Base-by-base conservation (phyloP, 2,888 invertebrate species). In the Phaedon cochleariae region DNA sequence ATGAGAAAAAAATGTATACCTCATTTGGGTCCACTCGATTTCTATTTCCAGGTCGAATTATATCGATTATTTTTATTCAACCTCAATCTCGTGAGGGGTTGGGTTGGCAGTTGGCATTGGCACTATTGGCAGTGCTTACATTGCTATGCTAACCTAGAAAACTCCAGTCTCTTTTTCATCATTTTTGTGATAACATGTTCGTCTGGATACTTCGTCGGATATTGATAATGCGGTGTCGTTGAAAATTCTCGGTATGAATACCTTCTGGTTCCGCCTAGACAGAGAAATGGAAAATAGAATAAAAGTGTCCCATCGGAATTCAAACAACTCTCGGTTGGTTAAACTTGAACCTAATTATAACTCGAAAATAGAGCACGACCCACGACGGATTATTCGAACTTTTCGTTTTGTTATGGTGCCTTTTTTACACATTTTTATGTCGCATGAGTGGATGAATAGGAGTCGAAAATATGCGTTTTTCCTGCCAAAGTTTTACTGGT, bases 301-400 rank as follows among this genome's bases (percentile, higher is more conserved):
- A 6, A 29, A 41, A 22, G 18, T 20, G 34, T n/a, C 31, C 17
- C 21, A 41, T 49, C 41, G 62, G 62, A 49, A 55, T 62, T 55
- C 41, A 20, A 49, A 15, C 21, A 20, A 55, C 41, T 34, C n/a
- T 45, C 22, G 54, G 20, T 20, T 20, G 3, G 46, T 62, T 62
- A 55, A 62, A 62, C 62, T 55, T 49, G 62, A 62, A 45, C 26
- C 62, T 62, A 62, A 62, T 31, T 55, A 55, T 62, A 55, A 31
- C 22, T 34, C 12, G 37, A 55, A 61, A 62, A 62, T 62, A 62
- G 57, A 62, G 49, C 55, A 62, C 21, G 59, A 59, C 20, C 41
- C 4, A 15, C n/a, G 60, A 52, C 37, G 59, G 15, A 31, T 7
- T 34, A 12, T 34, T n/a, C n/a, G n/a, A n/a, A n/a, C n/a, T n/a